Base-by-base conservation (phyloP, 2,113 vertebrate genomes). In the Phylloscopus whistleri region DNA sequence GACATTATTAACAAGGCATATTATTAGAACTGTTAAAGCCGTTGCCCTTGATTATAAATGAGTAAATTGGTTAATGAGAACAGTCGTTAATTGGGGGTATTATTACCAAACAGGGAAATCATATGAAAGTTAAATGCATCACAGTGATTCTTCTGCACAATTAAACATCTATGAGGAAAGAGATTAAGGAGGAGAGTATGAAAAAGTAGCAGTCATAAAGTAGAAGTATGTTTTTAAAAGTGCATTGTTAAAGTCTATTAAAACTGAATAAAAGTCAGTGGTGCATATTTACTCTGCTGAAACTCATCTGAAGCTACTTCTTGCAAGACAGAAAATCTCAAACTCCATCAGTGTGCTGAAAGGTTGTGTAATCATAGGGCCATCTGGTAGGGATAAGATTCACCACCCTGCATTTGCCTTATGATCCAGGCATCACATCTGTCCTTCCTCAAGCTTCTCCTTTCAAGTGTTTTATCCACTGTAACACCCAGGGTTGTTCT, bases 51-150 rank as follows among this genome's bases (percentile, higher is more conserved):
- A 97, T 96, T 95, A 91, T 96, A 88, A 96, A 97, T 90, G 66
- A 90, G 76, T 87, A 96, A 95, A 96, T 89, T 94, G 6, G 78
- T 95, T 96, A 97, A 97, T 96, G 87, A 95, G 75, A 96, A 84
- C 77, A 91, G 90, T 91, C 96, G 78, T 91, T 96, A 93, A 96
- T 84, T 96, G 72, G 39, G 75, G 66, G 46, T 90, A 90, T 95
- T 94, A 96, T 96, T 96, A 74, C 81, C 89, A 96, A 96, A 95
- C 51, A 90, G 78, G 90, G 89, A 93, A 94, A 95, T 96, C 82
- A 92, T 81, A 95, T 93, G 92, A 74, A 94, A 95, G 79, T 95
- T 94, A 97, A 97, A 95, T 91, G 92, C 79, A 96, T 94, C 81
- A 87, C 46, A 77, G 46, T 69, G 48, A 74, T 80, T 84, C 49